phyloP scores from a whole-genome alignment of 1,140 invertebrate species.

The Cyclina sinensis region DNA sequence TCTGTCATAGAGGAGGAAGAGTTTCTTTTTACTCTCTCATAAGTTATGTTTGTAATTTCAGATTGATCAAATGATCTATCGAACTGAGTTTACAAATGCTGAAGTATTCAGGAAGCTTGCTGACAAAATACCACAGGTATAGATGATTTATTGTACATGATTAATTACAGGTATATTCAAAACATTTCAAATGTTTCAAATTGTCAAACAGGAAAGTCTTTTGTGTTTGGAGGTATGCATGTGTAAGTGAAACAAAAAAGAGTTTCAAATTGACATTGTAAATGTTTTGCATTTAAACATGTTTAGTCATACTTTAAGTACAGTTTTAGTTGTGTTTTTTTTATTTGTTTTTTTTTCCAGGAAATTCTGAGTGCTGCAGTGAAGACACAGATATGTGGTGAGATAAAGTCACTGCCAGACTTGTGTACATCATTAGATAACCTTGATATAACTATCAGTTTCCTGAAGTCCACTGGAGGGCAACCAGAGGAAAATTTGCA shows the following conservation, averaged over 20 bases:
- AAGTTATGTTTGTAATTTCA: no score
- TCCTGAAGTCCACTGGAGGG: slow-evolving; percentile 69
- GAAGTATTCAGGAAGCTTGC: slow-evolving; percentile 43
- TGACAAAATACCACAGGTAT: slow-evolving; percentile 67
- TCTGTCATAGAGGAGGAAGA: no score
- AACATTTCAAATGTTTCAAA: no score
- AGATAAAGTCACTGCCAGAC: slow-evolving; percentile 65
- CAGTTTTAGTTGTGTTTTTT: no score
- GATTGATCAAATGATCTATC: slow-evolving; percentile 61
- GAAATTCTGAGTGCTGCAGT: slow-evolving; percentile 59
- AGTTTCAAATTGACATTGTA: no score
- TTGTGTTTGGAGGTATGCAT: no score
- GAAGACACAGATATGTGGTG: slow-evolving; percentile 60
- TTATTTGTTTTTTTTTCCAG: slow-evolving; percentile 61
- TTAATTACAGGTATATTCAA: no score
- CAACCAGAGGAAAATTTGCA: slow-evolving; percentile 47
- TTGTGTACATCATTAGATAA: slow-evolving; percentile 67
- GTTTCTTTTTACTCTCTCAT: no score
- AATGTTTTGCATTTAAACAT: no score
- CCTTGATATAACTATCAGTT: slow-evolving; percentile 71
- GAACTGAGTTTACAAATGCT: slow-evolving; percentile 59
- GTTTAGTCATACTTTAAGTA: no score
- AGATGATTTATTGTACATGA: neutral
- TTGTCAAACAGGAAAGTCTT: no score
- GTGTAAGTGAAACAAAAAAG: no score